Base-by-base conservation (phyloP, 1,140 invertebrate genomes). In the Papilio machaon region DNA sequence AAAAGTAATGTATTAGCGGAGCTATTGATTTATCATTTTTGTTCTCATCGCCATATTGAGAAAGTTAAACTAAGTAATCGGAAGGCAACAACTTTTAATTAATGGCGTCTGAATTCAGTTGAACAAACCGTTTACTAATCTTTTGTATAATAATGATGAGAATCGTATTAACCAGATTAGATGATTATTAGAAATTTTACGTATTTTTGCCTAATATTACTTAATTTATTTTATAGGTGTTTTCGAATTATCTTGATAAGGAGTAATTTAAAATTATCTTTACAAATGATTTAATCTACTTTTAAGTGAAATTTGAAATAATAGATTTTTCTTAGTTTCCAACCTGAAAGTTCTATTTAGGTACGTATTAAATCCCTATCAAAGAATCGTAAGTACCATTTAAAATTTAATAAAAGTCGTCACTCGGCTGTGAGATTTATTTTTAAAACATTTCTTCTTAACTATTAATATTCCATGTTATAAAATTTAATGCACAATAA, bases 391-490 rank as follows among this genome's bases (percentile, higher is more conserved):
- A 70, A 70, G 64, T 70, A 70, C 30, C 64, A 35, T 70, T 70
- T 70, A 70, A 38, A 70, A 70, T 70, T 70, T 70, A 70, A 38
- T 70, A 30, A 38, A 70, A 38, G 64, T 70, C 64, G 64, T 70
- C 38, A 70, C 64, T 10, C 64, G 30, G 64, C 64, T 30, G 64
- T 70, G 30, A 38, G 64, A 70, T 70, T 67, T 38, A 70, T 70
- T 70, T 70, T 38, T 70, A 38, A 38, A 67, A 70, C 30, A 35
- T 70, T 70, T 38, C 64, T 67, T 67, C 64, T 70, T 15, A 70
- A 70, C 30, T 70, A 38, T 70, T 70, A 70, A 70, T 70, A 70
- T 70, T 70, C 64, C 30, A 5, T 70, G 64, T 70, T 35, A 38
- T 70, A 70, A 70, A 70, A 70, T 30, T 70, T 35, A 35, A 70